phyloP scores from a whole-genome alignment of 2,113 vertebrate species.

The Muscicapa adusta region DNA sequence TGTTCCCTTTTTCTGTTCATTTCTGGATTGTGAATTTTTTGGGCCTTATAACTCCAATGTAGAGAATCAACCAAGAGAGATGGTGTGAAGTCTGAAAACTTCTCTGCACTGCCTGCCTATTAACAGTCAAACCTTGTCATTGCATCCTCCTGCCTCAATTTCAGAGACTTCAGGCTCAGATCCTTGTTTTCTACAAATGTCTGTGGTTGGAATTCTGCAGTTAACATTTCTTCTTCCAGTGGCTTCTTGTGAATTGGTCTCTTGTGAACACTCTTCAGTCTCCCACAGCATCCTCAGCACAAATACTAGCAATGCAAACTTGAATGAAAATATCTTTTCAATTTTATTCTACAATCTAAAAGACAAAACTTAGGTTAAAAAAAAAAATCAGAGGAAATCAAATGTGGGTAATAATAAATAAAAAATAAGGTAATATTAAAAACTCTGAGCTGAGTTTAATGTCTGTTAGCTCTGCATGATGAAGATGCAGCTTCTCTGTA shows the following conservation, averaged over 20 bases:
- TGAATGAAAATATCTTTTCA: neutral
- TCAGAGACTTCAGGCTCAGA: neutral
- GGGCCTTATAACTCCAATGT: no score
- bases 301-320: neutral
- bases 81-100: neutral
- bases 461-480: neutral
- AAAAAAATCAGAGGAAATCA: neutral
- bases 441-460: neutral
- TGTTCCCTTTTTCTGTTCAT: neutral
- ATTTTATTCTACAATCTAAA: neutral
- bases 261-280: neutral
- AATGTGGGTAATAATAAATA: no score
- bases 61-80: neutral
- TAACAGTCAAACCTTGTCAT: neutral
- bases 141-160: neutral
- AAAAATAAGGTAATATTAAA: neutral
- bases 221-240: neutral
- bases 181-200: fast-evolving
- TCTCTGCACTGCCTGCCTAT: fast-evolving
- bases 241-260: neutral
- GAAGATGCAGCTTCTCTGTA: neutral
- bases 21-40: neutral
- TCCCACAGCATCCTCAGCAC: neutral
- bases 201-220: neutral
- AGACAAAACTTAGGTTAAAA: neutral